Percentiles rank a stretch among this genome's conserved stretches.
Evolutionary conservation across 2,113 vertebrate genomes (phyloP).

Genomic region (Lycocorax pyrrhopterus): DNA sequence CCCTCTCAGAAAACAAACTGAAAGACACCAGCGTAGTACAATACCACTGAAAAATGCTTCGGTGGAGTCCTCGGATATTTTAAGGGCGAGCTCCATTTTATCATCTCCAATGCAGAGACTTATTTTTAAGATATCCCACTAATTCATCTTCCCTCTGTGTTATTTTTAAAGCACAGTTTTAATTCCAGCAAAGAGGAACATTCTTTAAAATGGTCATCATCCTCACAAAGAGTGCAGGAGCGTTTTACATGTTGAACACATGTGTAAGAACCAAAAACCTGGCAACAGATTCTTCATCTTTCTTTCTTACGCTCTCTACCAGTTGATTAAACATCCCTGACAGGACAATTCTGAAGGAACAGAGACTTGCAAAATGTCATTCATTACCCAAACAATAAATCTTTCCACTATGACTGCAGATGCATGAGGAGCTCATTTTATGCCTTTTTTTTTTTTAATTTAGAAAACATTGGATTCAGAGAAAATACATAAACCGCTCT

Average conservation of each 20-base stretch:
- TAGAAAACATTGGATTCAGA: background rate
- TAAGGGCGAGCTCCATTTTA: background rate
- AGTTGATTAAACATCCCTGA: background rate
- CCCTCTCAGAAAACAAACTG: conserved; percentile 28
- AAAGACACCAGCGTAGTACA: background rate
- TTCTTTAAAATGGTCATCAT: conserved; percentile 14
- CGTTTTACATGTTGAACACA: background rate
- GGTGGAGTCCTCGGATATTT: background rate
- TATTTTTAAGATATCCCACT: background rate
- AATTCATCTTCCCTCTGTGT: background rate
- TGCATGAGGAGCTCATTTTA: background rate
- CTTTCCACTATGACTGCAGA: background rate
- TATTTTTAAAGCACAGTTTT: conserved; percentile 31
- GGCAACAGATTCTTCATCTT: background rate
- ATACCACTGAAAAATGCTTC: background rate
- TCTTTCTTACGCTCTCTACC: background rate
- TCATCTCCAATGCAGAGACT: background rate
- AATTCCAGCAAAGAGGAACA: background rate
- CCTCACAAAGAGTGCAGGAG: background rate
- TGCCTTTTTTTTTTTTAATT: background rate
- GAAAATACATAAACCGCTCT: background rate
- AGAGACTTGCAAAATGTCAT: background rate
- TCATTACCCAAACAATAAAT: background rate
- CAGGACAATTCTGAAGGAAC: background rate
- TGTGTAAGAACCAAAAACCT: conserved; percentile 27